Evolutionary conservation across 2,888 invertebrate species (phyloP).

Genomic region (Esperia sulphurella): DNA sequence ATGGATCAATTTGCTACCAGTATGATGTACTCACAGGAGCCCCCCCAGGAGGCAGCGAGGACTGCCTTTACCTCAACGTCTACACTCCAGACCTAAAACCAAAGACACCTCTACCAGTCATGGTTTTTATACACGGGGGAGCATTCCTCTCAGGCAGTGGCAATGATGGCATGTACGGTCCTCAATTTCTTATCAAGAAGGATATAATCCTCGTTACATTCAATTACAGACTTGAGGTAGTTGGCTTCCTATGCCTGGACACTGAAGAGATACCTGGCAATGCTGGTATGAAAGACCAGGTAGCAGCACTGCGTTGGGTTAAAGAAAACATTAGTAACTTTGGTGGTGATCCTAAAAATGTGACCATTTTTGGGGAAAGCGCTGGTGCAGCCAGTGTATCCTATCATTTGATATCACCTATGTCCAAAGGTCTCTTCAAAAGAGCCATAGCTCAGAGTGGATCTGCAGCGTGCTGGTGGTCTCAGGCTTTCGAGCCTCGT

Average conservation of each 20-base stretch:
- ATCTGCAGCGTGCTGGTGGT: conserved; percentile 79
- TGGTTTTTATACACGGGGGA: conserved; percentile 43
- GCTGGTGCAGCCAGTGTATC: conserved; percentile 37
- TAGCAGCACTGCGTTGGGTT: conserved; percentile 40
- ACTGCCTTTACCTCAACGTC: conserved; percentile 49
- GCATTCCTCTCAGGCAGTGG: conserved; percentile 32
- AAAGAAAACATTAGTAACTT: conserved; percentile 38
- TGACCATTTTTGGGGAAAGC: conserved; percentile 50
- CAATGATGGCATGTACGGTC: conserved; percentile 30
- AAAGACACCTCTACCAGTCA: conserved; percentile 31
- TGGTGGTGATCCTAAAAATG: conserved; percentile 41
- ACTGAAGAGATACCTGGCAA: conserved; percentile 40
- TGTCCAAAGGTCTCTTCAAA: conserved; percentile 48
- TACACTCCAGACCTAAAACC: conserved; percentile 39
- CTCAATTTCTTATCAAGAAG: conserved; percentile 34
- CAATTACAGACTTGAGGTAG: conserved; percentile 36
- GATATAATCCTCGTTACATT: conserved; percentile 36
- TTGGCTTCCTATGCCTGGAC: conserved; percentile 39
- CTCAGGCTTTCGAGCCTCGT: conserved; percentile 58
- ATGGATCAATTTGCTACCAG: conserved; percentile 32
- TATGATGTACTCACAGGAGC: conserved; percentile 14
- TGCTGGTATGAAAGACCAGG: conserved; percentile 46
- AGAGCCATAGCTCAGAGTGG: conserved; percentile 84
- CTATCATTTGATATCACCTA: conserved; percentile 45
- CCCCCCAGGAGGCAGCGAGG: conserved; percentile 34